Evolutionary conservation across 30 jellyfish, hydroid and myxozoan genomes (phyloP).

Genomic region (Aurelia sp.): DNA sequence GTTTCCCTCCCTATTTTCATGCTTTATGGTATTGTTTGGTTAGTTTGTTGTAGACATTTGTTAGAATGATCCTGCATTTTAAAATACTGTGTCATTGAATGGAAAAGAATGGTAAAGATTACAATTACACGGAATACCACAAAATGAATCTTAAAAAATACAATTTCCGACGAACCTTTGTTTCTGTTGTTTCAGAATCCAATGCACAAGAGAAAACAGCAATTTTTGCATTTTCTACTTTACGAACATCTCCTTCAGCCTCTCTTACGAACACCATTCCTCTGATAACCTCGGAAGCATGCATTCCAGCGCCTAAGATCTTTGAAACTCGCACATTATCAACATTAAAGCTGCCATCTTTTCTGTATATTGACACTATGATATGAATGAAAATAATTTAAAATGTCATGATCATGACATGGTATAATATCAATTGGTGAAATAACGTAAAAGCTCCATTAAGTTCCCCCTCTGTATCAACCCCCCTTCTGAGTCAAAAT

Average conservation of each 20-base stretch:
- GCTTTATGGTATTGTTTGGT: too few relatives aligned
- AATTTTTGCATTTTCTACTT: constrained; percentile 87
- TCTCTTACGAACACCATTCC: constrained; percentile 96
- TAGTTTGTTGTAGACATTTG: too few relatives aligned
- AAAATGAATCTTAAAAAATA: too few relatives aligned
- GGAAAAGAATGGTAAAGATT: too few relatives aligned
- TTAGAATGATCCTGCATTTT: too few relatives aligned
- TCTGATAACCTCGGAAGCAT: constrained; percentile 81
- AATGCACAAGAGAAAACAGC: constrained; percentile 95
- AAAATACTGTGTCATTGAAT: too few relatives aligned
- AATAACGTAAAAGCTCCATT: background rate
- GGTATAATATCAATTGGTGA: background rate
- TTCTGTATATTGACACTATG: constrained; percentile 64
- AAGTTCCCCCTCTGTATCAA: too few relatives aligned
- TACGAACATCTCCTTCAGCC: constrained; percentile 93
- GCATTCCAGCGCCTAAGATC: constrained; percentile 96
- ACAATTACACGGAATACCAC: too few relatives aligned
- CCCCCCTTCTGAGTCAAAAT: too few relatives aligned
- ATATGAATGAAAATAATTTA: background rate
- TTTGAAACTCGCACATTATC: constrained; percentile 92
- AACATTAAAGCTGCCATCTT: constrained; percentile 90
- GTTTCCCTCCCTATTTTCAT: too few relatives aligned
- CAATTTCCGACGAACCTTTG: constrained; percentile 71
- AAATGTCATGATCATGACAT: background rate
- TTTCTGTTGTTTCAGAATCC: constrained; percentile 94